These are phyloP conservation scores for Drosophila paramelanica DNA, from an alignment of 2,888 invertebrate genomes.

Conservation along the genomic window DNA sequence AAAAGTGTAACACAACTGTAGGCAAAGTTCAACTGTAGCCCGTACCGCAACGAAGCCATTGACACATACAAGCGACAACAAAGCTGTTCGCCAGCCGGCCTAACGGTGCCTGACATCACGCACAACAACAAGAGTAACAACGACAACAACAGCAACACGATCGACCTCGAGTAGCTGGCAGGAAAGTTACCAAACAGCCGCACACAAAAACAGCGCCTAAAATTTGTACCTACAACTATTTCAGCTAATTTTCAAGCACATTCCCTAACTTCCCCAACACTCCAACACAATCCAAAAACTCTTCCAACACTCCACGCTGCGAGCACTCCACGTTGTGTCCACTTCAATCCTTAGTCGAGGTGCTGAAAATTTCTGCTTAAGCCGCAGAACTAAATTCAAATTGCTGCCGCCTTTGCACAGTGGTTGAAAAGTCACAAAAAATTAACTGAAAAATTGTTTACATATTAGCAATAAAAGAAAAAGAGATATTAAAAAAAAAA, in stretches of 20 bases:
- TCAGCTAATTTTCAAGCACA: constrained; percentile 78
- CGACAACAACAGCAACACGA: constrained; percentile 46
- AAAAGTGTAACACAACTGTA: constrained; percentile 40
- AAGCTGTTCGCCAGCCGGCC: constrained; percentile 61
- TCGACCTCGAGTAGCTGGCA: constrained; percentile 41
- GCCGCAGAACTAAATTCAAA: constrained; percentile 63
- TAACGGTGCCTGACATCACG: constrained; percentile 76
- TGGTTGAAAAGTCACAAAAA: constrained; percentile 14
- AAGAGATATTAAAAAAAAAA: no score
- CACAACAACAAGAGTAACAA: constrained; percentile 54
- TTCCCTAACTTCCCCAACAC: constrained; percentile 57
- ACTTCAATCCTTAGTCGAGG: constrained; percentile 51
- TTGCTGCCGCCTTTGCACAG: constrained; percentile 44
- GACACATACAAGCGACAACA: constrained; percentile 71
- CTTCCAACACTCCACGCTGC: constrained; percentile 15
- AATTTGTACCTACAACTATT: constrained; percentile 81
- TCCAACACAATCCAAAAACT: constrained; percentile 7
- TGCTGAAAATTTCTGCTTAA: constrained; percentile 71
- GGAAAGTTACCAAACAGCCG: constrained; percentile 7
- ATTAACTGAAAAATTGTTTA: no score
- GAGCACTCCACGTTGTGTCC: constrained; percentile 18
- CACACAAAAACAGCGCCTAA: constrained; percentile 58
- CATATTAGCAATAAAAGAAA: no score
- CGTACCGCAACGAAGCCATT: constrained; percentile 54
- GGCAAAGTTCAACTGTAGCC: constrained; percentile 41